phyloP scores from a whole-genome alignment of 1,140 invertebrate genomes.

The Tetragonula clypearis region DNA sequence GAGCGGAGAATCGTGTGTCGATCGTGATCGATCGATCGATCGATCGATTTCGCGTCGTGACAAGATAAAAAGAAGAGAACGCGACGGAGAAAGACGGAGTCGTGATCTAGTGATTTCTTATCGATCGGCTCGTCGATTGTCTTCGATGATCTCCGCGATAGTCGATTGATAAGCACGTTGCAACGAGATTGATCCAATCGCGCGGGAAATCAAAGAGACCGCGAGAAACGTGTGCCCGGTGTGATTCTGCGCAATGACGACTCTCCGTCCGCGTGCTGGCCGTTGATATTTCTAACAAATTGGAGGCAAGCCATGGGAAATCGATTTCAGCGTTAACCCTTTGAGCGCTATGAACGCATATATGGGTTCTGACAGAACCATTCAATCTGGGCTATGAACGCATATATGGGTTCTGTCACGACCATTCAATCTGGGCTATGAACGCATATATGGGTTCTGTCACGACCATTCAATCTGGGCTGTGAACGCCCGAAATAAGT shows the following conservation, averaged over 20 bases:
- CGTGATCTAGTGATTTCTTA: conserved; percentile 4
- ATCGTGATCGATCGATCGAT: conserved; percentile 65
- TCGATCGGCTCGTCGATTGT: conserved; percentile 40
- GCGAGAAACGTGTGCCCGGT: neutral
- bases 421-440: too few relatives aligned
- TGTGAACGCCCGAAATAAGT: too few relatives aligned
- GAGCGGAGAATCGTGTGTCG: conserved; percentile 21
- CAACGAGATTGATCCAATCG: neutral
- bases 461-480: too few relatives aligned
- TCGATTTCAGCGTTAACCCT: neutral
- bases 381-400: too few relatives aligned
- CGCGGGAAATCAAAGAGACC: conserved; percentile 10
- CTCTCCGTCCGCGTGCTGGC: neutral
- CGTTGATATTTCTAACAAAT: too few relatives aligned
- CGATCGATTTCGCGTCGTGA: too few relatives aligned
- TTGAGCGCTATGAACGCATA: too few relatives aligned
- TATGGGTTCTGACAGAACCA: too few relatives aligned
- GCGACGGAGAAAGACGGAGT: neutral
- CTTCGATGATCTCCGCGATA: neutral
- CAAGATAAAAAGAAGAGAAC: neutral
- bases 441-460: too few relatives aligned
- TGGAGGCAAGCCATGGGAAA: too few relatives aligned
- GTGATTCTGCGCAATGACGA: conserved; percentile 5
- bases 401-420: too few relatives aligned
- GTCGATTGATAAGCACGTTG: neutral